Conservation (phyloP, 30 jellyfish, hydroid and myxozoan species). For the Hydractinia symbiolongicarpus region DNA sequence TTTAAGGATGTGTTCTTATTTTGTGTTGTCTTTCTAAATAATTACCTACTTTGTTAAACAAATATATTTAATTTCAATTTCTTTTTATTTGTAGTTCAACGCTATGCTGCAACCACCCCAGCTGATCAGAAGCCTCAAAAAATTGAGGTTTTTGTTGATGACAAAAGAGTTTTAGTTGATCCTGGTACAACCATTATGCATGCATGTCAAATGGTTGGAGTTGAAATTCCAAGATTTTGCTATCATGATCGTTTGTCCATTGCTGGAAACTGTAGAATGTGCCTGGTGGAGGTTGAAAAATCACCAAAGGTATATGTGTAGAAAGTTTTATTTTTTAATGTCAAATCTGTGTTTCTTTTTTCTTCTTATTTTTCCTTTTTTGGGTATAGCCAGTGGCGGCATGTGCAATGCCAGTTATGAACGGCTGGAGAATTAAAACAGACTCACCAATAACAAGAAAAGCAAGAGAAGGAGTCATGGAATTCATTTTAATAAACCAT, state of each 20-base stretch:
- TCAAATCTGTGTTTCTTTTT: neutral
- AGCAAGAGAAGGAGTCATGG: conserved; percentile 99
- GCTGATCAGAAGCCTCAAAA: conserved; percentile 53
- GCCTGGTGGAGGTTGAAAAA: conserved; percentile 97
- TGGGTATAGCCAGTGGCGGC: conserved; percentile 96
- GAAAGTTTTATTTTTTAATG: too few relatives aligned
- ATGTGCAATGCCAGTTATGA: conserved; percentile 99
- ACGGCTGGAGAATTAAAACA: conserved; percentile 98
- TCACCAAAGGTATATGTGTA: conserved; percentile 73
- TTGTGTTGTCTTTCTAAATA: too few relatives aligned
- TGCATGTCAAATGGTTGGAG: conserved; percentile 98
- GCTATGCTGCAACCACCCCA: conserved; percentile 2
- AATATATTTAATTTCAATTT: too few relatives aligned
- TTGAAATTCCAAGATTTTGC: conserved; percentile 95
- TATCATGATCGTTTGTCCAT: conserved; percentile 90
- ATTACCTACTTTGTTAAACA: too few relatives aligned
- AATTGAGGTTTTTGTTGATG: conserved; percentile 90
- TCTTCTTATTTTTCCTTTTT: neutral
- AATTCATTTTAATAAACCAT: conserved; percentile 88
- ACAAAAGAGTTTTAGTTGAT: conserved; percentile 83
- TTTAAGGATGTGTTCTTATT: too few relatives aligned
- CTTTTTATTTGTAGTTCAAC: neutral
- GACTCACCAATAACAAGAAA: conserved; percentile 87
- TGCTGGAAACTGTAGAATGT: conserved; percentile 99
- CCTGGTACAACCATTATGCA: conserved; percentile 98